Conservation (phyloP, 2,797 vertebrate genomes). For the Harpagifer antarcticus region DNA sequence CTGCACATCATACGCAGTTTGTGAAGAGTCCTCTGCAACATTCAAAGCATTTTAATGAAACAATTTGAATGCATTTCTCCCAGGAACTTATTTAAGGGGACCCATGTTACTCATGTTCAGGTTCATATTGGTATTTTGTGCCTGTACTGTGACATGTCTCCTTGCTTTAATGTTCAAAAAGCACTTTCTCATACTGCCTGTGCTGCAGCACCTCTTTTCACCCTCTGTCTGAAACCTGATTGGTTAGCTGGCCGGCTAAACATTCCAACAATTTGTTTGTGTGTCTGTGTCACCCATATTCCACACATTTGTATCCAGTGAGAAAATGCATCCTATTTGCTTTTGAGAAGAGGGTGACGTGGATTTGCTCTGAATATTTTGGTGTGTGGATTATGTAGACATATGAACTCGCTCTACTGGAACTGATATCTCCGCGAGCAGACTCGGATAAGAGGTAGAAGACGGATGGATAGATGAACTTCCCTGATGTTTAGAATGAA, state of each 20-base stretch:
- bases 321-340: not conserved
- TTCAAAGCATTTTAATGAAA: slow-evolving; percentile 12
- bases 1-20: slow-evolving; percentile 68
- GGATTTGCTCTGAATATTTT: not conserved
- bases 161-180: no score
- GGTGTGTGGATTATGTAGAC: not conserved
- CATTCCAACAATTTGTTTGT: no score
- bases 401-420: not conserved
- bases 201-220: no score
- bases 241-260: no score
- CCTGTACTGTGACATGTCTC: no score
- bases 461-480: no score
- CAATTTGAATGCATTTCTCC: not conserved
- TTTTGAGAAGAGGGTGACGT: not conserved
- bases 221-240: no score
- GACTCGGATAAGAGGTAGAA: no score
- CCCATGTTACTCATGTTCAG: no score
- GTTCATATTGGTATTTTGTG: no score
- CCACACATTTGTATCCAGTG: not conserved
- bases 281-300: not conserved
- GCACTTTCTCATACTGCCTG: no score
- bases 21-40: slow-evolving; percentile 74
- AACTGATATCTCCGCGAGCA: no score
- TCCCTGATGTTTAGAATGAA: not conserved
- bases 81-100: not conserved